phyloP scores from a whole-genome alignment of 2,797 vertebrate genomes.

The Falco naumanni region DNA sequence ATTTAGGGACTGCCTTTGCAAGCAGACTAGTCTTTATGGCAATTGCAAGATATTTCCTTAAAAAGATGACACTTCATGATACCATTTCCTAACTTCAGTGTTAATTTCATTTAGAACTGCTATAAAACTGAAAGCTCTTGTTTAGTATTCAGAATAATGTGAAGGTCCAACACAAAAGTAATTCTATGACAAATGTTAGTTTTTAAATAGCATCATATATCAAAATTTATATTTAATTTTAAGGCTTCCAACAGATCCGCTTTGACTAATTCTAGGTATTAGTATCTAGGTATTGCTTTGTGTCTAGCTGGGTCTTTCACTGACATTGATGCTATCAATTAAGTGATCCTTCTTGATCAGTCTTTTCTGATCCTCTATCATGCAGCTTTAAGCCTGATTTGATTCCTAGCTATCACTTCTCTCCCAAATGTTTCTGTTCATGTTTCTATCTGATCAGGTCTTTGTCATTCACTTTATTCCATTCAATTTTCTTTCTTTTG shows the following conservation, averaged over 20 bases:
- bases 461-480: not conserved
- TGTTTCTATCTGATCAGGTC: not conserved
- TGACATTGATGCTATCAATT: not conserved
- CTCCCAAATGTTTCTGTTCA: not conserved
- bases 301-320: not conserved
- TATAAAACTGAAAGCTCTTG: not conserved
- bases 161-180: not conserved
- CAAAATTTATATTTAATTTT: not conserved
- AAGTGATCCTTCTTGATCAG: not conserved
- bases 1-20: not conserved
- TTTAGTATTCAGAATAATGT: not conserved
- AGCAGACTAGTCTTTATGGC: not conserved
- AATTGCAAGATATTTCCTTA: not conserved
- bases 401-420: not conserved
- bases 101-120: not conserved
- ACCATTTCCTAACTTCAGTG: not conserved
- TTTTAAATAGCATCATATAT: not conserved
- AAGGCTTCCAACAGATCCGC: not conserved
- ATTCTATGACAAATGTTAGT: not conserved
- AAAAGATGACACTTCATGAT: not conserved
- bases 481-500: not conserved
- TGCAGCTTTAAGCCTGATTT: not conserved
- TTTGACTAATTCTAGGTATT: not conserved
- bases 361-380: not conserved
- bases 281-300: not conserved